Conservation (phyloP, 2,888 invertebrate genomes). For the Scaptomyza tumidula region DNA sequence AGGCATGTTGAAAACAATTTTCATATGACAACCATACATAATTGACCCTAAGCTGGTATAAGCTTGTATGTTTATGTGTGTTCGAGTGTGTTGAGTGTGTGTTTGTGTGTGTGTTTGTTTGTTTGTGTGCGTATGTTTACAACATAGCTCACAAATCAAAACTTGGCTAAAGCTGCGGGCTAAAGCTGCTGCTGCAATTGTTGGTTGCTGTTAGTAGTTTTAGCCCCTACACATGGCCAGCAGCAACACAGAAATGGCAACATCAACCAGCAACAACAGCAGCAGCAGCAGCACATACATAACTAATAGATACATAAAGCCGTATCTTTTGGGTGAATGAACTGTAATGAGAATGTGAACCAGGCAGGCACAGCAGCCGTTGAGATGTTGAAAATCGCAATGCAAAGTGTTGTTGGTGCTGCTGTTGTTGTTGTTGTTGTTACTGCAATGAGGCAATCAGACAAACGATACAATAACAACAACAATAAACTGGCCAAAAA, state of each 20-base stretch:
- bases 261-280: conserved; percentile 21
- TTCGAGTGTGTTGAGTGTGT: background rate
- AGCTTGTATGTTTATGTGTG: conserved; percentile 1
- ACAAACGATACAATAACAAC: conserved; percentile 12
- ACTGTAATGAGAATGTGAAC: conserved; percentile 82
- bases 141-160: conserved; percentile 73
- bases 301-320: conserved; percentile 81
- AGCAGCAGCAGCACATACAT: conserved; percentile 67
- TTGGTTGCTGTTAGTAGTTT: conserved; percentile 28
- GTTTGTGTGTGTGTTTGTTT: conserved; percentile 32
- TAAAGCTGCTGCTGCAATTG: conserved; percentile 16
- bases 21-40: conserved; percentile 19
- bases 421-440: conserved; percentile 26
- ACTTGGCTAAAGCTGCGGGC: conserved; percentile 68
- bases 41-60: conserved; percentile 30
- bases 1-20: conserved; percentile 23
- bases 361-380: conserved; percentile 51
- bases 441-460: conserved; percentile 28
- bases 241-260: conserved; percentile 1
- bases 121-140: conserved; percentile 45
- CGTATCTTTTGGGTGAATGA: conserved; percentile 80
- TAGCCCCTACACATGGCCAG: conserved; percentile 54
- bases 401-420: conserved; percentile 60
- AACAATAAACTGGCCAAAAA: conserved; percentile 49
- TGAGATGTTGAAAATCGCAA: conserved; percentile 72